These are phyloP conservation scores for Mythimna albipuncta DNA, from an alignment of 2,888 invertebrate species.

Conservation along the genomic window DNA sequence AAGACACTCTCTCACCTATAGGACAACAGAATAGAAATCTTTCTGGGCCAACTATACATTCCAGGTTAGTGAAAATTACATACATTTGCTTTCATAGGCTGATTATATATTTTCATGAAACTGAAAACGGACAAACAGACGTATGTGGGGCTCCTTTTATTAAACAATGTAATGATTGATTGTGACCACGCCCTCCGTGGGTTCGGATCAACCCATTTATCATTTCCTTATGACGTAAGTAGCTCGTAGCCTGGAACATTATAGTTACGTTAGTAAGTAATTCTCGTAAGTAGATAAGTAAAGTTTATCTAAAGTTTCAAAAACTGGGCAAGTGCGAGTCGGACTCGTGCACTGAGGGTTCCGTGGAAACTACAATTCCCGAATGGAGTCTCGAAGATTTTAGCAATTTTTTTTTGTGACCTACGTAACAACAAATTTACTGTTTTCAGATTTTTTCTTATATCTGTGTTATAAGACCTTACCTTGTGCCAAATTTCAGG, in stretches of 20 bases:
- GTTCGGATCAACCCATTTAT: constrained; percentile 47
- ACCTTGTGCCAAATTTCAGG: too few species aligned
- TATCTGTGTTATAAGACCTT: too few species aligned
- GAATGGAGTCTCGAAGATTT: too few species aligned
- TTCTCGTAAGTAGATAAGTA: background rate
- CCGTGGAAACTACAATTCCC: too few species aligned
- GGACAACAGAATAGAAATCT: background rate
- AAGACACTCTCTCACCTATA: background rate
- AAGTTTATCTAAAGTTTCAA: background rate
- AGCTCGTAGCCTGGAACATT: constrained; percentile 18
- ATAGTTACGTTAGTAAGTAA: constrained; percentile 9
- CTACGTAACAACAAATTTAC: too few species aligned
- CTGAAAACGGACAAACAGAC: constrained; percentile 13
- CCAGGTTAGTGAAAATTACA: constrained; percentile 11
- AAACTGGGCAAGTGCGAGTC: too few species aligned
- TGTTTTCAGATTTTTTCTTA: too few species aligned
- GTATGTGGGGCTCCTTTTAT: constrained; percentile 29
- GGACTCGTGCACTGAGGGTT: too few species aligned
- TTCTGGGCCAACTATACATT: constrained; percentile 18
- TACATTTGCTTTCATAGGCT: constrained; percentile 38
- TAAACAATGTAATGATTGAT: constrained; percentile 45
- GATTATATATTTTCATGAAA: constrained; percentile 30
- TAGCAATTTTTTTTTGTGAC: too few species aligned
- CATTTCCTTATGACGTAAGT: constrained; percentile 44
- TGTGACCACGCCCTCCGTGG: constrained; percentile 37